These are phyloP conservation scores for Buphagus erythrorhynchus DNA, from an alignment of 2,797 vertebrate genomes.

Conservation along the genomic window DNA sequence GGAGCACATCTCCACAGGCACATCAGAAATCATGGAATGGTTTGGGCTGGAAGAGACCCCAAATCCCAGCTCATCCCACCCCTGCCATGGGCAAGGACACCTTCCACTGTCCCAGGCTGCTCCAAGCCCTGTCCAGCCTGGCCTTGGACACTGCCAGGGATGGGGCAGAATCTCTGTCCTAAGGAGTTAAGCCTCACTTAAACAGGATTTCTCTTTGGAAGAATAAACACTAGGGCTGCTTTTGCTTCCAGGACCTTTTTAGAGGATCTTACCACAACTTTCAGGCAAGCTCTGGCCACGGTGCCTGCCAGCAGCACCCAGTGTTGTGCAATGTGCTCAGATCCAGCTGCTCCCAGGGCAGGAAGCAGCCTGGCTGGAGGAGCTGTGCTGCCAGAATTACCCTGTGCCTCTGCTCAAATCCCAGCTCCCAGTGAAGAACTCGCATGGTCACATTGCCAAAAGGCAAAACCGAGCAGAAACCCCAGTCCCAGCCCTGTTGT, in stretches of 20 bases:
- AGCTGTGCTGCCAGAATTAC: not conserved
- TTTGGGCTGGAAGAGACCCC: not conserved
- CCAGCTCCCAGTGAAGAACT: not conserved
- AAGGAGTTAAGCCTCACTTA: not conserved
- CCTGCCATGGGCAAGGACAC: not conserved
- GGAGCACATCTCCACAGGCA: not conserved
- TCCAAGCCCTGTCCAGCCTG: fast-evolving
- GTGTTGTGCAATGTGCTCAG: fast-evolving
- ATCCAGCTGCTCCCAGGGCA: not conserved
- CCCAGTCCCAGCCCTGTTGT: not conserved
- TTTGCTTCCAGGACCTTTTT: not conserved
- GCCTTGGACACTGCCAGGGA: not conserved
- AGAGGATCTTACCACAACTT: not conserved
- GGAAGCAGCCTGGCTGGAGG: not conserved
- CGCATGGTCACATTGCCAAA: not conserved
- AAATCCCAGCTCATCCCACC: not conserved
- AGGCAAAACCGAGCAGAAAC: not conserved
- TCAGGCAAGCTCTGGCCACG: not conserved
- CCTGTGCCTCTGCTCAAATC: not conserved
- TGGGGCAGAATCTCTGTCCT: not conserved
- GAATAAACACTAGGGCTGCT: fast-evolving
- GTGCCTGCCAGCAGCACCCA: not conserved
- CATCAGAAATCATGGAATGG: not conserved
- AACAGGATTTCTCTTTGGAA: not conserved
- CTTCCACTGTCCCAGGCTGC: not conserved